A percentile compares a stretch with the other conserved stretches of the same genome.
Conservation (phyloP, 2,113 vertebrate genomes). For the Lipotes vexillifer region DNA sequence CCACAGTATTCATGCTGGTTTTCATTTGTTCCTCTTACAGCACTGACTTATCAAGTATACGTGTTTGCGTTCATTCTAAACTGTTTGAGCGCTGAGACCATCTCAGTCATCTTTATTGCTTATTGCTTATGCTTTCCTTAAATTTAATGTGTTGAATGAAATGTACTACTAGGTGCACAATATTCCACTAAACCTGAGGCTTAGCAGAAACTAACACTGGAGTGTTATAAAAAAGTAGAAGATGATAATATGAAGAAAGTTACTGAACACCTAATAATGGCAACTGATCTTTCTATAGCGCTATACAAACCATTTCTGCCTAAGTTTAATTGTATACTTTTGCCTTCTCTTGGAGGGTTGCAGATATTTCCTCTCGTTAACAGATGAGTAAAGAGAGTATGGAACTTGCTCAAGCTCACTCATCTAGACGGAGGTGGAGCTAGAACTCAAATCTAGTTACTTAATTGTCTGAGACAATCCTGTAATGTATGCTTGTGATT, state of each 20-base stretch:
- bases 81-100: neutral
- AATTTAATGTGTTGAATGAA: neutral
- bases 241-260: neutral
- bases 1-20: neutral
- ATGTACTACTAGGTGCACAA: neutral
- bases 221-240: neutral
- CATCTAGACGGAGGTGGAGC: neutral
- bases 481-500: slow-evolving; percentile 6
- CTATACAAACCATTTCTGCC: neutral
- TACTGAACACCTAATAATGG: neutral
- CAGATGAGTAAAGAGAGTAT: neutral
- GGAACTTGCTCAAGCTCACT: neutral
- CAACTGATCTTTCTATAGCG: neutral
- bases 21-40: neutral
- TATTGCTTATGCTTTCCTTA: neutral
- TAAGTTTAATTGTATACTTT: neutral
- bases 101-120: neutral
- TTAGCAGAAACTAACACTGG: neutral
- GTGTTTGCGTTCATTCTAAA: neutral
- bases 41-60: neutral
- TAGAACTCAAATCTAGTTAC: neutral
- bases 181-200: neutral
- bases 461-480: neutral
- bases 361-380: neutral
- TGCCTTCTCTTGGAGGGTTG: neutral